These are phyloP conservation scores for Hirudo medicinalis DNA, from an alignment of 1,140 invertebrate species.

Conservation along the genomic window DNA sequence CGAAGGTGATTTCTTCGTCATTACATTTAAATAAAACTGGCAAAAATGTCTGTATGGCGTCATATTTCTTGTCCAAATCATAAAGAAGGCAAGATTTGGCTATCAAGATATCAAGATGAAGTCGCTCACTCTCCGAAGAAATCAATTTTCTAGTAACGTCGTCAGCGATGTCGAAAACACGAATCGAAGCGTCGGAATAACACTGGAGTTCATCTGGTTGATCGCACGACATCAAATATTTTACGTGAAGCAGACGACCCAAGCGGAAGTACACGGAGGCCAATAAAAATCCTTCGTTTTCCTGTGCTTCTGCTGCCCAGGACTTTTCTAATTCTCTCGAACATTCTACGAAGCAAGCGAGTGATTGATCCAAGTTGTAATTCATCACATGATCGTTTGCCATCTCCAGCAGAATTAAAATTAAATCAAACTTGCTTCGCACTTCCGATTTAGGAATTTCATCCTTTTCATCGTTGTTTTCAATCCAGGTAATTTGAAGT, in stretches of 20 bases:
- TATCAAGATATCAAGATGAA: not conserved
- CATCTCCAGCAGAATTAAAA: not conserved
- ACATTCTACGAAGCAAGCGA: not conserved
- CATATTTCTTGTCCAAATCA: conserved; percentile 9
- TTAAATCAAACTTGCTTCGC: not conserved
- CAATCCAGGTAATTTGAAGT: not conserved
- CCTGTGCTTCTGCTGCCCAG: not conserved
- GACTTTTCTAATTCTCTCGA: conserved; percentile 4
- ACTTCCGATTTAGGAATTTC: not conserved
- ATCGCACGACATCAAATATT: not conserved
- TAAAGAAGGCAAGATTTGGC: conserved; percentile 5
- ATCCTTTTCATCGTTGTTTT: not conserved
- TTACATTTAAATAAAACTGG: conserved; percentile 1
- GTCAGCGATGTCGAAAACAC: not conserved
- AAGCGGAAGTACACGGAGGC: conserved; percentile 8
- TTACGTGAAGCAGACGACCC: not conserved
- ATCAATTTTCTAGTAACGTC: not conserved
- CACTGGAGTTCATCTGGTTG: not conserved
- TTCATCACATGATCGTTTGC: conserved; percentile 6
- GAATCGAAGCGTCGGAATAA: not conserved
- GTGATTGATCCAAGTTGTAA: conserved; percentile 7
- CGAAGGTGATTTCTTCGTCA: not conserved
- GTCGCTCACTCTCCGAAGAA: not conserved
- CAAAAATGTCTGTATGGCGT: not conserved
- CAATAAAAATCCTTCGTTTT: not conserved